These are phyloP conservation scores for Neodon shergylaensis DNA, from an alignment of 2,113 vertebrate species.

Conservation along the genomic window DNA sequence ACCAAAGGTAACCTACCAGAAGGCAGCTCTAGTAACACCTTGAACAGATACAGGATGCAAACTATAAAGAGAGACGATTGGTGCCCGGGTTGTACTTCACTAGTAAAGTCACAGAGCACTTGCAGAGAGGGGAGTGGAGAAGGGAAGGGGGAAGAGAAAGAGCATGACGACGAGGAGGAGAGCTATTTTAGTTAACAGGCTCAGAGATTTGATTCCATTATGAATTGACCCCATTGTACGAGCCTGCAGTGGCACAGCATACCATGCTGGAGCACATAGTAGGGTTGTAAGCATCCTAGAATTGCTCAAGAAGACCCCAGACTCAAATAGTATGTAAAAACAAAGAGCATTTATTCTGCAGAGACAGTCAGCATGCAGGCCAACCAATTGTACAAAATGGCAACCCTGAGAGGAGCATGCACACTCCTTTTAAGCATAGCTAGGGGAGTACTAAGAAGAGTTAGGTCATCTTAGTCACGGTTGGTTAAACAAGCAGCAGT, in stretches of 20 bases:
- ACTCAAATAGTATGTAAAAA: too few relatives aligned
- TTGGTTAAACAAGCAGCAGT: too few relatives aligned
- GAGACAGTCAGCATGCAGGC: too few relatives aligned
- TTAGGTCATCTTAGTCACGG: too few relatives aligned
- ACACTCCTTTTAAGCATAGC: too few relatives aligned
- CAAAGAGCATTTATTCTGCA: too few relatives aligned
- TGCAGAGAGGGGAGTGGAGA: fast-evolving
- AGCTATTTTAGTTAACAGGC: neutral
- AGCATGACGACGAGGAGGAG: fast-evolving
- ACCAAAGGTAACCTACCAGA: neutral
- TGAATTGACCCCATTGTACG: neutral
- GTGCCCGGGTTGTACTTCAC: neutral
- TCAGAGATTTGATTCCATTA: neutral
- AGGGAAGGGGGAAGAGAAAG: too few relatives aligned
- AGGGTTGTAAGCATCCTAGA: too few relatives aligned
- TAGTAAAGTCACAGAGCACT: neutral
- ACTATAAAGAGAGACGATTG: neutral
- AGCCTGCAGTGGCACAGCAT: neutral
- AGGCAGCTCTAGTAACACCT: neutral
- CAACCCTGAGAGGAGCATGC: too few relatives aligned
- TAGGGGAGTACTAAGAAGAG: too few relatives aligned
- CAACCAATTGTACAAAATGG: too few relatives aligned
- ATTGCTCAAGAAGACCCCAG: too few relatives aligned
- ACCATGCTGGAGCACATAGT: neutral
- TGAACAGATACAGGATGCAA: neutral